A percentile compares a stretch with the other conserved stretches of the same genome.
Conservation (phyloP, 2,888 invertebrate genomes). For the Hirtodrosophila cameraria region DNA sequence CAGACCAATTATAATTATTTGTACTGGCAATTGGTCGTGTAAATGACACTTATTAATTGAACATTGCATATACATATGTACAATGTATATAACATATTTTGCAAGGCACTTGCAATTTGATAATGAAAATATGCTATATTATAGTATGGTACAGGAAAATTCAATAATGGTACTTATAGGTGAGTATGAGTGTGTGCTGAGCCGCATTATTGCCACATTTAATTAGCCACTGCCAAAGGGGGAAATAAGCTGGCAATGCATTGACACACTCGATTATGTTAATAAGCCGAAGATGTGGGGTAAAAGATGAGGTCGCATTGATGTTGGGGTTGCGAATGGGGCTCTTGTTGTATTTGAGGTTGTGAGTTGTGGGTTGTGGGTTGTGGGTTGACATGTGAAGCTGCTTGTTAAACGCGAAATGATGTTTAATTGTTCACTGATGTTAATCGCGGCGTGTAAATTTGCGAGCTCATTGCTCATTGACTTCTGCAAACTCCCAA, state of each 20-base stretch:
- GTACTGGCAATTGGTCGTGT: conserved; percentile 36
- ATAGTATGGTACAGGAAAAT: conserved; percentile 24
- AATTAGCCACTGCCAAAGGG: conserved; percentile 60
- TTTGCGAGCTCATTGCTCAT: conserved; percentile 46
- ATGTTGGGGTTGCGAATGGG: too few relatives aligned
- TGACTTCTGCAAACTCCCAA: too few relatives aligned
- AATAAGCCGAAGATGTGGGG: conserved; percentile 52
- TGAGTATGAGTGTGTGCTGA: conserved; percentile 5
- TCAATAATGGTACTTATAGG: not conserved
- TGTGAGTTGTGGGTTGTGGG: not conserved
- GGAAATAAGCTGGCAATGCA: conserved; percentile 36
- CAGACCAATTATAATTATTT: conserved; percentile 49
- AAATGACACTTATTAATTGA: conserved; percentile 63
- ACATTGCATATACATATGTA: too few relatives aligned
- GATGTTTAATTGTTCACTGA: conserved; percentile 71
- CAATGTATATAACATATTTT: too few relatives aligned
- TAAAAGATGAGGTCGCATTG: too few relatives aligned
- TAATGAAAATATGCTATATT: too few relatives aligned
- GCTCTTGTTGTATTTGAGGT: not conserved
- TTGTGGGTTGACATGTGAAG: conserved; percentile 6
- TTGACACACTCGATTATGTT: conserved; percentile 74
- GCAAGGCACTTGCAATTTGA: conserved; percentile 26
- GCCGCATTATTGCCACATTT: conserved; percentile 63
- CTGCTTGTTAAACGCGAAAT: conserved; percentile 29
- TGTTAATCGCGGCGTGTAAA: conserved; percentile 55